These are phyloP conservation scores for Drosophila baimaii DNA, from an alignment of 1,140 invertebrate species.

Conservation along the genomic window DNA sequence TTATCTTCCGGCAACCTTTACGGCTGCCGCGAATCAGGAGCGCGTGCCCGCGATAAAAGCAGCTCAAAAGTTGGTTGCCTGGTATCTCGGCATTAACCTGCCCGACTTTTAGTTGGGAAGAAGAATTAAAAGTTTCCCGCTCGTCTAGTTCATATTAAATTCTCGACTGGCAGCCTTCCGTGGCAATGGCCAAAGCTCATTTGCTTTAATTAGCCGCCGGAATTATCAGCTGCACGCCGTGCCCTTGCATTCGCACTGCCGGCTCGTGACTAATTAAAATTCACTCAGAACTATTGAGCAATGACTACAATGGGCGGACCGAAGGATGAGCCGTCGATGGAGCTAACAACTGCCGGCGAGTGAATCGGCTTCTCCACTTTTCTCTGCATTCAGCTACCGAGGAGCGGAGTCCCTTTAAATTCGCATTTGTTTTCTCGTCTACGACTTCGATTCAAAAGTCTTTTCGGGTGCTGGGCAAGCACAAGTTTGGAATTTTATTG, in stretches of 20 bases:
- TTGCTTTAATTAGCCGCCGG: slow-evolving; percentile 21
- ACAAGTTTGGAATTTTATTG: slow-evolving; percentile 66
- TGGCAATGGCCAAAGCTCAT: slow-evolving; percentile 31
- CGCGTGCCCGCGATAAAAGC: slow-evolving; percentile 48
- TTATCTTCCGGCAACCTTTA: slow-evolving; percentile 27
- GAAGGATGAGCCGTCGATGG: slow-evolving; percentile 15
- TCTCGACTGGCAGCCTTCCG: slow-evolving; percentile 9
- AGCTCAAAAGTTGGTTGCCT: slow-evolving; percentile 14
- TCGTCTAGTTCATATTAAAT: slow-evolving; percentile 18
- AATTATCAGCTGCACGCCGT: slow-evolving; percentile 2
- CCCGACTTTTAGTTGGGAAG: slow-evolving; percentile 29
- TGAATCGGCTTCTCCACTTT: background rate
- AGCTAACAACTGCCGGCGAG: slow-evolving; percentile 23
- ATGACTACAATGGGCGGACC: slow-evolving; percentile 16
- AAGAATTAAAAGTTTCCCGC: slow-evolving; percentile 64
- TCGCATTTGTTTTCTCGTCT: background rate
- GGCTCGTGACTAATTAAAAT: slow-evolving; percentile 50
- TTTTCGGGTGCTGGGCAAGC: slow-evolving; percentile 10
- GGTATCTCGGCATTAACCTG: slow-evolving; percentile 38
- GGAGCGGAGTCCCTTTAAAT: background rate
- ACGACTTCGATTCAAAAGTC: slow-evolving; percentile 16
- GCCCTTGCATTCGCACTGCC: background rate
- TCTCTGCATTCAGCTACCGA: background rate
- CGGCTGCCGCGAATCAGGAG: slow-evolving; percentile 6
- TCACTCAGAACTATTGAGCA: slow-evolving; percentile 39